Conservation (phyloP, 2,113 vertebrate genomes). For the Helogale parvula region DNA sequence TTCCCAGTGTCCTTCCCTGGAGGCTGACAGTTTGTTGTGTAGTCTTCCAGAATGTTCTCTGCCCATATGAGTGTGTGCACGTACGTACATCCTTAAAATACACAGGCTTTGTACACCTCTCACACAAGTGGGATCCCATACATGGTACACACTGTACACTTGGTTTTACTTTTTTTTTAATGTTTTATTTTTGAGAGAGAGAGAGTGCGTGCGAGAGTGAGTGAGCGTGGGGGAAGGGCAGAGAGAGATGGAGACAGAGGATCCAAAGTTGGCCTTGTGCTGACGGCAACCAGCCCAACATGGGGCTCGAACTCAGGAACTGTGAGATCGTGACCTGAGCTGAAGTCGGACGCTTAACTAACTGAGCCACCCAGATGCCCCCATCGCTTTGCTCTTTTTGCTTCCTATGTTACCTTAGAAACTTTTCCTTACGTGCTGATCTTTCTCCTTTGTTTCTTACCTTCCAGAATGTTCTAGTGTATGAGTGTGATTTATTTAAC, state of each 20-base stretch:
- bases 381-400: not conserved
- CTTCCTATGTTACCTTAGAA: not conserved
- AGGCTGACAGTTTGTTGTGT: not conserved
- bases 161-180: not conserved
- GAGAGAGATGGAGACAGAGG: too few relatives aligned
- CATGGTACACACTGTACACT: too few relatives aligned
- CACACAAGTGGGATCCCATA: not conserved
- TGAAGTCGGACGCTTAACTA: too few relatives aligned
- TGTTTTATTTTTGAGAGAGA: too few relatives aligned
- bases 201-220: too few relatives aligned
- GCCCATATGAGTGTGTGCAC: not conserved
- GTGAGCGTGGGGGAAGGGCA: too few relatives aligned
- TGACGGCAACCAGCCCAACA: too few relatives aligned
- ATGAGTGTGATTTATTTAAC: not conserved
- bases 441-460: not conserved
- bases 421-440: not conserved
- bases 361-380: too few relatives aligned
- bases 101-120: not conserved
- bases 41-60: not conserved
- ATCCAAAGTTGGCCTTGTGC: too few relatives aligned
- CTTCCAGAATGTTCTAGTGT: not conserved
- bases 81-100: not conserved
- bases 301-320: too few relatives aligned
- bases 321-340: too few relatives aligned
- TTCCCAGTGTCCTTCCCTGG: too few relatives aligned